Evolutionary conservation across 2,113 vertebrate species (phyloP), one percentile per base, ranked within the genome.

Genomic region (Pedetes capensis): DNA sequence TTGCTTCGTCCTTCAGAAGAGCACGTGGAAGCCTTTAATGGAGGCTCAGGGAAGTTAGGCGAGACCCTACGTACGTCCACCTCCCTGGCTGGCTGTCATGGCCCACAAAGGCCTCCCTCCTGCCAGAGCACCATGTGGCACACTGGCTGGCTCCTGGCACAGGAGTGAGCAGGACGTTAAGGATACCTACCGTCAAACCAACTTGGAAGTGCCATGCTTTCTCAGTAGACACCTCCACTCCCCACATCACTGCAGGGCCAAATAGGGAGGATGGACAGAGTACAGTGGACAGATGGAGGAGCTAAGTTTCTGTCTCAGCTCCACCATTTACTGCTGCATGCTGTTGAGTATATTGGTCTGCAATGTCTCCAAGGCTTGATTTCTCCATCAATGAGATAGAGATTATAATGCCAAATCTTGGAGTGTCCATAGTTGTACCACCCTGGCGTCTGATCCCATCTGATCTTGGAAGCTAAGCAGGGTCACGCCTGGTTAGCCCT

Each of bases 41-140:
- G 97, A 96, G 0, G 51, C 95, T 80, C 61, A 42, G 93, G 29
- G 47, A 87, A 85, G 72, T 91, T 96, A 95, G 94, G 95, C 69
- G 71, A 97, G 97, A 82, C 91, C 80, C 76, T 95, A 86, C 63
- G 22, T 61, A 88, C 85, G 92, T 97, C 97, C 94, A 90, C 95
- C 95, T 90, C 89, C 0, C 74, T 96, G 96, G 84, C 97, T 97
- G 97, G 97, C 95, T 95, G 55, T 91, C 95, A 95, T 97, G 98
- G 97, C 68, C 91, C 95, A n/a, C 42, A 1, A 75, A 34, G 82
- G 94, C 72, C 89, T 47, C 11, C 14, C 66, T 78, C 0, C 1
- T 44, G 97, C 98, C 98, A 98, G 95, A 92, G 71, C 2, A 92
- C 93, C 90, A 44, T 29, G 96, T 96, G 97, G 86, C 63, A 79